phyloP scores from a whole-genome alignment of 1,140 invertebrate genomes.

The Pachypsylla venusta region DNA sequence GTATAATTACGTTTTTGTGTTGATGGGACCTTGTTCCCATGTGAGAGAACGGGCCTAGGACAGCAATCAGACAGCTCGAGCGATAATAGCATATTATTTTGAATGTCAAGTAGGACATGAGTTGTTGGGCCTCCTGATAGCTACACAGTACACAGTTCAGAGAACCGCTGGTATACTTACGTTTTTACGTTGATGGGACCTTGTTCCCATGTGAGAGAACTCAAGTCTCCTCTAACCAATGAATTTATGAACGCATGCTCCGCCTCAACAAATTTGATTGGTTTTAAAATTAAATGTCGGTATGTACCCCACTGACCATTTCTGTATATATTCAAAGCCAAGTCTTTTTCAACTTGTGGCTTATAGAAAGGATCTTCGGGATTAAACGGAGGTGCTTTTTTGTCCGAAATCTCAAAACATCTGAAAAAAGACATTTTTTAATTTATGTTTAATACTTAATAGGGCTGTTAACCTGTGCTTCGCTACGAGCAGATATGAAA shows the following conservation, averaged over 20 bases:
- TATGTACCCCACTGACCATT: conserved; percentile 66
- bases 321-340: conserved; percentile 66
- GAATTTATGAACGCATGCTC: conserved; percentile 65
- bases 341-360: conserved; percentile 49
- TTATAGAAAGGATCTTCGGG: conserved; percentile 44
- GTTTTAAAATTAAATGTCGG: conserved; percentile 44
- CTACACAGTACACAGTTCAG: too few species aligned
- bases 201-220: conserved; percentile 67
- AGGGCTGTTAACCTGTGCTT: too few species aligned
- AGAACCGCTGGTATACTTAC: conserved; percentile 30
- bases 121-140: too few species aligned
- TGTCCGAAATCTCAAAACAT: conserved; percentile 46
- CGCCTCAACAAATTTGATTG: conserved; percentile 31
- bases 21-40: conserved; percentile 57
- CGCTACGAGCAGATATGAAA: too few species aligned
- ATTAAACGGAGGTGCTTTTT: conserved; percentile 46
- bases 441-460: too few species aligned
- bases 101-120: too few species aligned
- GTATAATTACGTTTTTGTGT: conserved; percentile 33
- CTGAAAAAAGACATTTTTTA: conserved; percentile 32
- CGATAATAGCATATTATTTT: too few species aligned
- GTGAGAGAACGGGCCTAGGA: too few species aligned
- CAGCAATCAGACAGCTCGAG: too few species aligned
- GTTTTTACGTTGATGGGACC: conserved; percentile 36
- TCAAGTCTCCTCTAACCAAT: conserved; percentile 63